Evolutionary conservation across 2,113 vertebrate species (phyloP).

Genomic region (Myiozetetes cayanensis): DNA sequence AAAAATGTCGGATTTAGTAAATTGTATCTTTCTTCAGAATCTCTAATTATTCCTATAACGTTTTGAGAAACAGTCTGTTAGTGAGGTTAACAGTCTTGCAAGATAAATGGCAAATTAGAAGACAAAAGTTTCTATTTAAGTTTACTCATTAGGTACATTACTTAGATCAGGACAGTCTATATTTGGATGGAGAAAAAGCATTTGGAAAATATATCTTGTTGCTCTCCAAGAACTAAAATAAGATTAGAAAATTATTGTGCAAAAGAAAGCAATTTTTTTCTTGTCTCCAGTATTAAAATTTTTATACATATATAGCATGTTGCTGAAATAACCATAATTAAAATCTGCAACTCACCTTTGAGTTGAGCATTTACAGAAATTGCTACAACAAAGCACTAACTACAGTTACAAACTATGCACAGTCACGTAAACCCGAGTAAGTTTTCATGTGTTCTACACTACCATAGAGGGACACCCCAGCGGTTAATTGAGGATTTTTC

Average conservation of each 20-base stretch:
- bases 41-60: conserved; percentile 82
- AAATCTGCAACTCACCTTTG: background rate
- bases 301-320: background rate
- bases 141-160: background rate
- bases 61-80: conserved; percentile 11
- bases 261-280: background rate
- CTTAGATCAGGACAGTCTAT: background rate
- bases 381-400: background rate
- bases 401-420: background rate
- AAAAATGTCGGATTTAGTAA: conserved; percentile 88
- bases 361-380: background rate
- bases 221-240: background rate
- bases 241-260: background rate
- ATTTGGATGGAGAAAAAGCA: background rate
- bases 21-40: conserved; percentile 78
- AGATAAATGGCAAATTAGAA: background rate
- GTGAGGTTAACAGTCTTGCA: background rate
- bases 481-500: conserved; percentile 80
- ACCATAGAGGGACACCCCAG: conserved; percentile 91
- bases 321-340: background rate
- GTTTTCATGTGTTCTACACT: conserved; percentile 44
- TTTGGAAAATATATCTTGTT: background rate
- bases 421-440: background rate
- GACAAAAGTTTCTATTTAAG: background rate
- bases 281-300: background rate